phyloP scores from a whole-genome alignment of 2,797 vertebrate genomes.

The Enteromius argenteus region DNA sequence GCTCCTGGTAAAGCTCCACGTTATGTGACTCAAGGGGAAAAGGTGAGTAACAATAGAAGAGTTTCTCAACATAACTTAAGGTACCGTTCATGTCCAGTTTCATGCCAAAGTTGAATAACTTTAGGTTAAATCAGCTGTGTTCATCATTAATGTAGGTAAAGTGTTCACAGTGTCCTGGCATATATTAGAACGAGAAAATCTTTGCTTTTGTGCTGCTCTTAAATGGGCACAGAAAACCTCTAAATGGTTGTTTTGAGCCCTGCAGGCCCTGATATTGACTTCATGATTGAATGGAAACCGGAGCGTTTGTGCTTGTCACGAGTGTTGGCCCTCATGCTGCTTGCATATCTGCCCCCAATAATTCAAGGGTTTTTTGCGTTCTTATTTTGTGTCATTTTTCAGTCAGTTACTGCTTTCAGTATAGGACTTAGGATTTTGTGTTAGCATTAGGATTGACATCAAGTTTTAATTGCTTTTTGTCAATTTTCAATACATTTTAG shows the following conservation, averaged over 20 bases:
- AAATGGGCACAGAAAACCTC: slow-evolving; percentile 5
- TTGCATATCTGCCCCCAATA: slow-evolving; percentile 37
- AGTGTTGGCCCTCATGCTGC: slow-evolving; percentile 54
- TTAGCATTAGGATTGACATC: not conserved
- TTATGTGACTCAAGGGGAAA: not conserved
- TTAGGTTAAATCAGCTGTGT: not conserved
- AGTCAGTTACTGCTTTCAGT: not conserved
- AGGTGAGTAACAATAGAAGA: not conserved
- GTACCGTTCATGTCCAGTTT: slow-evolving; percentile 1
- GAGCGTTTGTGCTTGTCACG: slow-evolving; percentile 63
- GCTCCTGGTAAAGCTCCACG: not conserved
- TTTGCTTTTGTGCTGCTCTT: slow-evolving; percentile 2
- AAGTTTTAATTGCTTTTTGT: not conserved
- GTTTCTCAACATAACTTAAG: not conserved
- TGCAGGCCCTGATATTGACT: slow-evolving; percentile 47
- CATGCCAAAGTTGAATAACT: not conserved
- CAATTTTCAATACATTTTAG: not conserved
- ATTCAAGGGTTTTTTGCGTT: not conserved
- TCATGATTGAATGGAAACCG: slow-evolving; percentile 61
- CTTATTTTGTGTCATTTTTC: not conserved
- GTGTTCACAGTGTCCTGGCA: not conserved
- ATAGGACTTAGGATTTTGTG: too few species aligned
- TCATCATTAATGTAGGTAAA: too few species aligned
- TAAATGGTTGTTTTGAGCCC: slow-evolving; percentile 12
- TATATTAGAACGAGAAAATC: not conserved